Evolutionary conservation across 1,140 invertebrate genomes (phyloP).

Genomic region (Achatina immaculata): DNA sequence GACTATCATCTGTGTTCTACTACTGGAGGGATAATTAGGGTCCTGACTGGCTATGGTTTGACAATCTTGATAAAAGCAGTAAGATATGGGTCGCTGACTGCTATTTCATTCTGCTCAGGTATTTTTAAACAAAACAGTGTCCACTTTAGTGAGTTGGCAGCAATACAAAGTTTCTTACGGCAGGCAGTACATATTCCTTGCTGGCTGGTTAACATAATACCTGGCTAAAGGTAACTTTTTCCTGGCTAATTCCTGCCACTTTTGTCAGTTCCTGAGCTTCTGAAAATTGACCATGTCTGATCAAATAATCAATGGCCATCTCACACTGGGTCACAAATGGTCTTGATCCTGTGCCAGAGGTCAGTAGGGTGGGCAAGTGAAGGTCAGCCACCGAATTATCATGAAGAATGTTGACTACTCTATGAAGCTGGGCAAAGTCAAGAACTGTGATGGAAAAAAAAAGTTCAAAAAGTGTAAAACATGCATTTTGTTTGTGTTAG

Average conservation of each 20-base stretch:
- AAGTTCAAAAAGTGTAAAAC: no score
- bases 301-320: conserved; percentile 31
- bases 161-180: no score
- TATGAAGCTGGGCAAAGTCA: conserved; percentile 60
- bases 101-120: no score
- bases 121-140: no score
- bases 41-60: no score
- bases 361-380: conserved; percentile 39
- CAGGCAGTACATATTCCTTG: no score
- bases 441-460: conserved; percentile 51
- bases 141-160: no score
- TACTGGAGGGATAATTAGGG: no score
- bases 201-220: conserved; percentile 37
- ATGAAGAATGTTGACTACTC: conserved; percentile 52
- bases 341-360: conserved; percentile 36
- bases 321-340: conserved; percentile 39
- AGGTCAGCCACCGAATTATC: conserved; percentile 43
- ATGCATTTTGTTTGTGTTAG: no score
- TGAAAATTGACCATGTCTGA: conserved; percentile 19
- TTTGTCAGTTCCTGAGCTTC: conserved; percentile 35
- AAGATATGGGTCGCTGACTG: no score
- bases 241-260: conserved; percentile 14
- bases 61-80: no score
- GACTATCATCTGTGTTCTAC: no score
- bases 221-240: conserved; percentile 38